These are phyloP conservation scores for Sitta carolinensis DNA, from an alignment of 2,797 vertebrate genomes.

Conservation along the genomic window DNA sequence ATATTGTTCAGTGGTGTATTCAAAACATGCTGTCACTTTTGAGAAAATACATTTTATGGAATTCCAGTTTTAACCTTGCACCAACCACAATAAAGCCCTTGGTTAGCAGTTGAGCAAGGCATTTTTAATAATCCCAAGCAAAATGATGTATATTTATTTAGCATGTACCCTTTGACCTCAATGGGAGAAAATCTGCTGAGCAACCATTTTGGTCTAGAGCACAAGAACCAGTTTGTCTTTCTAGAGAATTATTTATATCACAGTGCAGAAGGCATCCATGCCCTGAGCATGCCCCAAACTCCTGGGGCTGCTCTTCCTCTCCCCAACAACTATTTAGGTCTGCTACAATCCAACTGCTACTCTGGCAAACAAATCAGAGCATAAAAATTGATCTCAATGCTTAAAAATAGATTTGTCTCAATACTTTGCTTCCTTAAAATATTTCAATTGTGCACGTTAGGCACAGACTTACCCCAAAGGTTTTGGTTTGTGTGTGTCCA, in stretches of 20 bases:
- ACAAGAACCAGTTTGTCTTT: conserved; percentile 13
- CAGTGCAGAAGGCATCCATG: neutral
- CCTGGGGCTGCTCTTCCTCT: neutral
- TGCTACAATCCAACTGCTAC: neutral
- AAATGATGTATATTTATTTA: neutral
- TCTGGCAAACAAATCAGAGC: neutral
- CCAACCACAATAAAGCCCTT: neutral
- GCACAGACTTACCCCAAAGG: conserved; percentile 89
- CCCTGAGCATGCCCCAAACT: neutral
- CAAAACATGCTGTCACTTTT: neutral
- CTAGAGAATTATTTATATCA: neutral
- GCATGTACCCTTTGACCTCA: neutral
- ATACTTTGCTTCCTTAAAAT: neutral
- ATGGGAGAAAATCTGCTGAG: neutral
- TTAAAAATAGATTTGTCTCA: neutral
- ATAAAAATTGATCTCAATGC: neutral
- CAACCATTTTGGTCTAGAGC: neutral
- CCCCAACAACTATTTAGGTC: neutral
- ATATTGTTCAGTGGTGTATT: neutral
- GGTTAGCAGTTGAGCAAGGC: neutral
- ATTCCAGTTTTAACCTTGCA: neutral
- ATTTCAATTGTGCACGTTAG: neutral
- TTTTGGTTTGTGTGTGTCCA: conserved; percentile 98
- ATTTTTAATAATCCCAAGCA: conserved; percentile 5
- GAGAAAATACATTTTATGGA: neutral